Base-by-base conservation (phyloP, 2,888 invertebrate species). In the Galeruca laticollis region DNA sequence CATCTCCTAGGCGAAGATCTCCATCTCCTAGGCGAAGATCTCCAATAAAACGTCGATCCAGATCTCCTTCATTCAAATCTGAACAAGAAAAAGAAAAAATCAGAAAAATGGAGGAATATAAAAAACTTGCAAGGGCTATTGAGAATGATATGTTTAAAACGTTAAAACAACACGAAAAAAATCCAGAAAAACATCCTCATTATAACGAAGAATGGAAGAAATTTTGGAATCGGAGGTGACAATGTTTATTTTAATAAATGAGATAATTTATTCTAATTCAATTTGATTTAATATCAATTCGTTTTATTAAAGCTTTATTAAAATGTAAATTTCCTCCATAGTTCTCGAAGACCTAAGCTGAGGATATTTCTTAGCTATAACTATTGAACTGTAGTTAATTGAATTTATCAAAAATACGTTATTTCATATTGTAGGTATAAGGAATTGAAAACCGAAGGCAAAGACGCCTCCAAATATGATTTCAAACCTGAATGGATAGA, bases 121-220 rank as follows among this genome's bases (percentile, higher is more conserved):
- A 82, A 20, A 87, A 87, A 59, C 84, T 87, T 72, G 85, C 88
- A 0, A 80, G 84, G 13, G 85, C 84, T 0, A 87, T 88, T 0
- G 88, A 90, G 75, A 89, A 88, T 40, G 87, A 90, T 11, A 87
- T 92, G 61, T 89, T 90, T 64, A 90, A 91, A 73, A 87, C 89
- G 0, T 86, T 93, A 6, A 90, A 91, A 65, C 92, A 92, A 72
- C 93, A 94, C 81, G 93, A 94, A 81, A 92, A 93, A 80, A 93
- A 94, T 81, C 96, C 96, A 0, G 95, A 96, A 82, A 95, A 94
- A 76, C 95, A 96, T 85, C 95, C 95, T 0, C 88, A 92, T 2
- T 96, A 96, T 83, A 93, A 94, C 0, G 94, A 94, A 57, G 96
- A 96, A 82, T 96, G 96, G 96, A 95, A 95, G 81, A 92, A 91